Base-by-base conservation (phyloP, 2,888 invertebrate species). In the Oscheius sp. region DNA sequence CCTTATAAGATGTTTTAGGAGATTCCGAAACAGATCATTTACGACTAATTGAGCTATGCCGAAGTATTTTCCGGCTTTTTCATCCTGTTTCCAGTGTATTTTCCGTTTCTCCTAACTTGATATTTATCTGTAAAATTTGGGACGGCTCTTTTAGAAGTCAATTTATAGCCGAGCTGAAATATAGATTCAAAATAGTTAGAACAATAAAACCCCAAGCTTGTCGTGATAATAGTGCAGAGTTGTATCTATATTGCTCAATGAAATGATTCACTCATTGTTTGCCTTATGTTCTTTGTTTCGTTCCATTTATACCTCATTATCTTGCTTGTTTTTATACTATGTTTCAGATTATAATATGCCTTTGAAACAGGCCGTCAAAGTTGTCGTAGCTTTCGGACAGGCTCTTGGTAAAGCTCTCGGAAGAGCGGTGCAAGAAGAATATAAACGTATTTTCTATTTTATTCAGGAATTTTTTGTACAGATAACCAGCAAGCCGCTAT, bases 191-290 rank as follows among this genome's bases (percentile, higher is more conserved):
- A 5, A 49, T 45, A 2, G 81, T 85, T 9, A 71, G 71, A 56
- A 69, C 72, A 1, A 63, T 86, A 6, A 86, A 86, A 72, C 86
- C 86, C 24, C 68, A 67, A 0, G 82, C 86, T 3, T 84, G 85
- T 71, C 68, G 86, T 24, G 78, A 83, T 36, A 75, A 80, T 26
- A 86, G 84, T 64, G 77, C 86, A 0, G 86, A 86, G 68, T 50
- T 83, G 51, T 86, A 85, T 69, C 33, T 86, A 9, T 65, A 77
- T 36, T 74, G 77, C 65, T 62, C 50, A 51, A 63, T 65, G 41
- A 63, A 56, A 64, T 63, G 41, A 32, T 22, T 28, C n/a, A n/a
- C n/a, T n/a, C n/a, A n/a, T n/a, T 50, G 47, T 33, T 49, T 36
- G 24, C 17, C 50, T 59, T n/a, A 30, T 20, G 9, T 62, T 12